A percentile compares a stretch with the other conserved stretches of the same genome.
Conservation (phyloP, 1,140 invertebrate genomes). For the Drosophila sechellia region DNA sequence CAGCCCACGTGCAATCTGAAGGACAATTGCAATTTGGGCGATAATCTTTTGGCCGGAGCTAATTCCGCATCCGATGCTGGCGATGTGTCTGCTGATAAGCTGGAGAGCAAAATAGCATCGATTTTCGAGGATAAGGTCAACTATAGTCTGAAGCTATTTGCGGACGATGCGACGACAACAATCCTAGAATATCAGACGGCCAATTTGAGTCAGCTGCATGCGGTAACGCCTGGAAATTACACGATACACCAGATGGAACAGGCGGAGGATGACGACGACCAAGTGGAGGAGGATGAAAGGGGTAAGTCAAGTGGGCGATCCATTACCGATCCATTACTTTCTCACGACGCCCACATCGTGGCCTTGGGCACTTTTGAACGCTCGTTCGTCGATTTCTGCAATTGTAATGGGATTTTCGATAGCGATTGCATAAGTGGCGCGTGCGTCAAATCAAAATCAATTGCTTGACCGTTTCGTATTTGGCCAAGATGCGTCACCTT, state of each 20-base stretch:
- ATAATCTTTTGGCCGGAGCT: constrained; percentile 56
- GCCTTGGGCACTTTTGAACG: constrained; percentile 21
- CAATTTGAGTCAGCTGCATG: constrained; percentile 62
- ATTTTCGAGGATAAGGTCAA: constrained; percentile 83
- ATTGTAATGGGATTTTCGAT: constrained; percentile 19
- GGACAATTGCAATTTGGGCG: constrained; percentile 78
- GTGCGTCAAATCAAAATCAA: constrained; percentile 72
- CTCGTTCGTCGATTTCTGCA: constrained; percentile 21
- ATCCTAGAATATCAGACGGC: constrained; percentile 63
- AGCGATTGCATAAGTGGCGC: constrained; percentile 60
- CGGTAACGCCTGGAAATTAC: constrained; percentile 31
- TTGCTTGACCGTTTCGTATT: constrained; percentile 34
- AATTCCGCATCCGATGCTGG: constrained; percentile 23
- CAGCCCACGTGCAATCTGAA: constrained; percentile 74
- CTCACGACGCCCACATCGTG: constrained; percentile 29
- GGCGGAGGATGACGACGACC: too few species aligned
- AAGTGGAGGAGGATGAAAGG: constrained; percentile 64
- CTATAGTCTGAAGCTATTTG: constrained; percentile 76
- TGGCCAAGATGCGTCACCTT: constrained; percentile 9
- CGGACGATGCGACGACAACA: constrained; percentile 62
- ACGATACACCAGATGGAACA: constrained; percentile 50
- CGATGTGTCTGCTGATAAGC: constrained; percentile 51
- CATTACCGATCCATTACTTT: constrained; percentile 25
- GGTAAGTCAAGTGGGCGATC: constrained; percentile 35
- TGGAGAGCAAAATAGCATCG: constrained; percentile 77